Evolutionary conservation across 64 coral and sea anemone genomes (phyloP), one percentile per base, ranked within the genome.

Genomic region (Trachythela sp.): DNA sequence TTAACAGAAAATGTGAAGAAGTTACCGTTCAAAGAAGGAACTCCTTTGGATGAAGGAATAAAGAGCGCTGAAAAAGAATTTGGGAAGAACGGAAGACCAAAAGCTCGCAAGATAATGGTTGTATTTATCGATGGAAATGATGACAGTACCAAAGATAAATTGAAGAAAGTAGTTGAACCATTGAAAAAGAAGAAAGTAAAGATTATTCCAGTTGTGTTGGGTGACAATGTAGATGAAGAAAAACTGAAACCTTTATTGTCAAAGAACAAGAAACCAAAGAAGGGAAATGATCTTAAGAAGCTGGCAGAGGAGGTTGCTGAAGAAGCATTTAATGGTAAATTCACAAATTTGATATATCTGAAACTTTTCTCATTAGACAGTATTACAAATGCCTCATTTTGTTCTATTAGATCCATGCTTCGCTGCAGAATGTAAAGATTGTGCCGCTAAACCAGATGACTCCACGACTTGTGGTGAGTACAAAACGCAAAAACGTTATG

Each of bases 391-490:
- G 9, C 20, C 10, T 5, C 33, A 13, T 35, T 35, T 29, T 80
- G 20, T 45, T 80, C 35, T 84, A 77, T 27, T n/a, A 99, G 96
- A 99, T 90, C 93, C 93, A 15, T 99, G 96, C 26, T 60, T 93
- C 4, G 91, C 88, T 40, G 89, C 92, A 40, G 89, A 84, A 41
- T 99, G 96, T 75, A 71, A 91, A 27, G 83, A 93, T 35, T 99
- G 96, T 42, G 87, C 41, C 4, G 52, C 91, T 13, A 48, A 91
- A 20, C 84, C 96, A 3, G 90, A 99, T 54, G 93, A 93, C 40
- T 89, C 96, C 8, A 76, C 70, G 3, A 84, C 88, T 4, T 99
- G 96, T 54, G 89, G 22, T 99, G 91, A 31, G 60, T 83, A 38
- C 80, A 84, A 50, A 30, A 64, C 18, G 93, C 91, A 29, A 15